These are phyloP conservation scores for Melanogrammus aeglefinus DNA, from an alignment of 2,797 vertebrate genomes.

Conservation along the genomic window DNA sequence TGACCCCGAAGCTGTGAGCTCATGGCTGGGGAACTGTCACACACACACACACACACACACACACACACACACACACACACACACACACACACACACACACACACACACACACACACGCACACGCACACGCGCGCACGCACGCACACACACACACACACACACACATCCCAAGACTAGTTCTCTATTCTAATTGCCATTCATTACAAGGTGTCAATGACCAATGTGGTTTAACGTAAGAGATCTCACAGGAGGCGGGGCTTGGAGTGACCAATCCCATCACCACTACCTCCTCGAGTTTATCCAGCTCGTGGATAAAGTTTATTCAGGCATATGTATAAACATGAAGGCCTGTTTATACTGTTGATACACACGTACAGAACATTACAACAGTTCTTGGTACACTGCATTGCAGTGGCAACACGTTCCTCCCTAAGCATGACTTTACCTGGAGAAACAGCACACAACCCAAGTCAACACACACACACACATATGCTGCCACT, in stretches of 20 bases:
- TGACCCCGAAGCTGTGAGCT: slow-evolving; percentile 64
- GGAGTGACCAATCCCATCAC: background rate
- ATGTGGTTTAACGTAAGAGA: background rate
- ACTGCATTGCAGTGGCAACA: no score
- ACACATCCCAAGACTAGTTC: background rate
- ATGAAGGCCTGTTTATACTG: no score
- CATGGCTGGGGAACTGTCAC: slow-evolving; percentile 59
- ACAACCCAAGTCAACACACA: slow-evolving; percentile 6
- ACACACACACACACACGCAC: slow-evolving; percentile 9
- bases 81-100: slow-evolving; percentile 33
- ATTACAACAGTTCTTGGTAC: background rate
- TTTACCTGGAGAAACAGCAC: no score
- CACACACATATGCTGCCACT: slow-evolving; percentile 7
- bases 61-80: slow-evolving; percentile 12
- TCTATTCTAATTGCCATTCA: no score
- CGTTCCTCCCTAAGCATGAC: no score
- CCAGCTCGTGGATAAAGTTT: background rate
- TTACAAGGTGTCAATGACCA: no score
- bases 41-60: slow-evolving; percentile 7
- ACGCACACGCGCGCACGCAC: slow-evolving; percentile 9
- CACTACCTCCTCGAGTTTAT: background rate
- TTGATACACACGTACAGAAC: background rate
- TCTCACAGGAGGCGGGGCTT: background rate
- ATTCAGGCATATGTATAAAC: no score
- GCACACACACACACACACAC: slow-evolving; percentile 33